phyloP scores from a whole-genome alignment of 2,113 vertebrate genomes.

The Vulpes vulpes region DNA sequence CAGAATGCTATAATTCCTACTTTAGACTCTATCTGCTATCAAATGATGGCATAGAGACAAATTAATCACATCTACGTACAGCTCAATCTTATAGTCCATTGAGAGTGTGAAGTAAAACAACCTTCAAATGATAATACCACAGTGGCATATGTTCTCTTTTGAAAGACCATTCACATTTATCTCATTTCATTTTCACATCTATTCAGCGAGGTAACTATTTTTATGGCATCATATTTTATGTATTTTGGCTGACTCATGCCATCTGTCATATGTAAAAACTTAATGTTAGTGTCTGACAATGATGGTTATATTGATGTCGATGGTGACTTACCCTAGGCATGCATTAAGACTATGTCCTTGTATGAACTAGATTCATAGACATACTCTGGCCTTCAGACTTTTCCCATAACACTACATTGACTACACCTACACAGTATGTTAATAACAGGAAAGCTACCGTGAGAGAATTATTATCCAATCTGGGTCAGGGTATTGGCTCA shows the following conservation, averaged over 20 bases:
- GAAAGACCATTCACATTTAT: background rate
- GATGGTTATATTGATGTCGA: background rate
- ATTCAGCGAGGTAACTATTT: background rate
- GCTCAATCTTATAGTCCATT: background rate
- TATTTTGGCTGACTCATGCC: background rate
- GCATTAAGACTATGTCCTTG: background rate
- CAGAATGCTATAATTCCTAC: background rate
- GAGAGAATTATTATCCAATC: background rate
- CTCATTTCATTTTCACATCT: slow-evolving; percentile 8
- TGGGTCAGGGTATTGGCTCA: background rate
- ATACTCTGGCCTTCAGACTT: background rate
- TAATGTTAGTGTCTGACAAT: background rate
- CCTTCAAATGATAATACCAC: background rate
- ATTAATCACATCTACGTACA: background rate
- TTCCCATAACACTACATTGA: background rate
- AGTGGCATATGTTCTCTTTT: background rate
- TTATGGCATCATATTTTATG: background rate
- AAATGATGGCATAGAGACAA: background rate
- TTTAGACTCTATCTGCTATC: background rate
- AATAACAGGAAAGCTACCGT: background rate
- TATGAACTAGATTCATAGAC: background rate
- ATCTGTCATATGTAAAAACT: background rate
- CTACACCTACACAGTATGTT: background rate
- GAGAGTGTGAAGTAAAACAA: background rate
- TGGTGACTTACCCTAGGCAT: background rate